phyloP scores from a whole-genome alignment of 2,113 vertebrate species.

The Leucopsar rothschildi region DNA sequence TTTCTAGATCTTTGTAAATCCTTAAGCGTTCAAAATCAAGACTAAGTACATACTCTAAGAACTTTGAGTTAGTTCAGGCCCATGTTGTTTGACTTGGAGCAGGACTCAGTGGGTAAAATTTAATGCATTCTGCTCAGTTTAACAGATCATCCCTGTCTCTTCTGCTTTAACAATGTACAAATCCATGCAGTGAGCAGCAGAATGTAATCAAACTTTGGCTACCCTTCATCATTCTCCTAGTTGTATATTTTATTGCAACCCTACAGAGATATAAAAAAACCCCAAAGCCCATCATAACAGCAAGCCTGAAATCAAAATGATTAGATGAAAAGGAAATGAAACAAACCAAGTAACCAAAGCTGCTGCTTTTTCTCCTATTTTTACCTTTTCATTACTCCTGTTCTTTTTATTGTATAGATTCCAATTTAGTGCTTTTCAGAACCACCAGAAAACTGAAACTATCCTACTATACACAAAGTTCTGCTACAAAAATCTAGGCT shows the following conservation, averaged over 20 bases:
- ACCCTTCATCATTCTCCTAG: background rate
- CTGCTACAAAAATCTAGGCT: background rate
- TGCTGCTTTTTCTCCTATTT: rapidly evolving
- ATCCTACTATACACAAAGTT: background rate
- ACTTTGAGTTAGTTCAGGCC: background rate
- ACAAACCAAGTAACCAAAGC: background rate
- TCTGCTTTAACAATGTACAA: background rate
- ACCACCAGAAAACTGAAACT: background rate
- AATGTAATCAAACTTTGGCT: background rate
- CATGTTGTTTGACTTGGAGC: background rate
- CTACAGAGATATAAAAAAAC: background rate
- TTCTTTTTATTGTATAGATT: background rate
- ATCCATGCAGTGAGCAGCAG: background rate
- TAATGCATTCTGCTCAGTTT: background rate
- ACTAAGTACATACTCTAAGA: background rate
- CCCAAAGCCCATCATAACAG: background rate
- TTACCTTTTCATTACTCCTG: rapidly evolving
- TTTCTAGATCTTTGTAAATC: background rate
- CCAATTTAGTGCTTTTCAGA: background rate
- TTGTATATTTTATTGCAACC: background rate
- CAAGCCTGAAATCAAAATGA: background rate
- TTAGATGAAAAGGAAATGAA: background rate
- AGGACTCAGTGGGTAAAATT: background rate
- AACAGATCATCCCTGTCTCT: background rate
- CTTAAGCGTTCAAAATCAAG: background rate